Evolutionary conservation across 2,797 vertebrate genomes (phyloP), one percentile per base, ranked within the genome.

Genomic region (Myioborus melanocephalus): DNA sequence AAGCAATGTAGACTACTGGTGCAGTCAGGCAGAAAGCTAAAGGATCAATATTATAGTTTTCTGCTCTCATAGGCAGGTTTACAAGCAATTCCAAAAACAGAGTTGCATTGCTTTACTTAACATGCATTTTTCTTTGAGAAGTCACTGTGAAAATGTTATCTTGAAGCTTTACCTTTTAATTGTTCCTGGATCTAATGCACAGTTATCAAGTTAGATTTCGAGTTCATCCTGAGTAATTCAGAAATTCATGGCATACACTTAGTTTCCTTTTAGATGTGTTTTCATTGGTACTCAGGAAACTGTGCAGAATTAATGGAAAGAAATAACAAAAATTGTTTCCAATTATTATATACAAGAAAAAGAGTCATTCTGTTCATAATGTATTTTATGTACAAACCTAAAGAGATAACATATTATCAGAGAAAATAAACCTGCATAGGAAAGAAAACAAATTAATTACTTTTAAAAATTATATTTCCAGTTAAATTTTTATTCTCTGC

Each of bases 151-250:
- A 92, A 87, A 75, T 77, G 22, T 3, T 72, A 8, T 14, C 63
- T 84, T 68, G n/a, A 63, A 82, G 18, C 3, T 78, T 88, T 81
- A 71, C 14, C 6, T 73, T 32, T 75, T 90, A 83, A 75, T 75
- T 47, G 70, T 72, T 83, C 21, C 22, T 75, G n/a, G 32, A 83
- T 64, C 69, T 50, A 75, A 93, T 30, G 12, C 28, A 20, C 7
- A 23, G 3, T 81, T 90, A 78, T 86, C 61, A 89, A 72, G 44
- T 65, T 69, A 68, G 13, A 19, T 22, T 78, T 44, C 17, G 37
- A 39, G 17, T 64, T 50, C 70, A 56, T 69, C 20, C 30, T 61
- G 61, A 27, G 43, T 11, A 86, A 61, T 57, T 75, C 46, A 77
- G 12, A 3, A 46, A 43, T 28, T 46, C 37, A 18, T n/a, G 15